These are phyloP conservation scores for Amiota minor DNA, from an alignment of 2,888 invertebrate genomes.

Conservation along the genomic window DNA sequence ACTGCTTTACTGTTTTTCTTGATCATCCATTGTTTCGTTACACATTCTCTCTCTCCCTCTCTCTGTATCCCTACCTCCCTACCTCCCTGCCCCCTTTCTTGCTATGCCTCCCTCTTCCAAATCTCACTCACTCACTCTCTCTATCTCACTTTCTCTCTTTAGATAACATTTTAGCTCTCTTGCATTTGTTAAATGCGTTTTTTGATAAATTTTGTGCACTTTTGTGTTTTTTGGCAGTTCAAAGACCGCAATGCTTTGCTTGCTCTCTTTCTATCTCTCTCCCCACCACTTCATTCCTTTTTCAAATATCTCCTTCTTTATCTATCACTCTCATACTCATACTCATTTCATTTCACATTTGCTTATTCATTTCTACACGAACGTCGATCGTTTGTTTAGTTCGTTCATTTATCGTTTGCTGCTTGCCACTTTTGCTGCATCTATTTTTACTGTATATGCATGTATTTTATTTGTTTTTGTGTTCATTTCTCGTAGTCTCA, in stretches of 20 bases:
- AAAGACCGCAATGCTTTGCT: conserved; percentile 55
- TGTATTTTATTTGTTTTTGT: conserved; percentile 22
- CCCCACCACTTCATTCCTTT: conserved; percentile 25
- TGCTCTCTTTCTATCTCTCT: conserved; percentile 29
- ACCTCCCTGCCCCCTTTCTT: too few relatives aligned
- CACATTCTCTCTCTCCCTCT: conserved; percentile 22
- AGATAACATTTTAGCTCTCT: not conserved
- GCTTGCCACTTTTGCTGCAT: conserved; percentile 18
- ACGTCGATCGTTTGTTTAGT: not conserved
- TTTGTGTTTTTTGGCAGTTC: conserved; percentile 55
- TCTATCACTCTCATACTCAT: not conserved
- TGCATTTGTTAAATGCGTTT: not conserved
- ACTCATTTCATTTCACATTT: not conserved
- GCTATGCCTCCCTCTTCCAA: too few relatives aligned
- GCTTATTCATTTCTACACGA: not conserved
- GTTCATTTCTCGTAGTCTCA: conserved; percentile 5
- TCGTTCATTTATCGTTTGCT: conserved; percentile 16
- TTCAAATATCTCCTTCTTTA: too few relatives aligned
- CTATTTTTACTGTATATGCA: conserved; percentile 16
- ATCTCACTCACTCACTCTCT: too few relatives aligned
- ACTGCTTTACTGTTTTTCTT: not conserved
- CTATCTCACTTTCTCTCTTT: not conserved
- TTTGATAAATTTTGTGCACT: not conserved
- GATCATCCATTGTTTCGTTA: not conserved
- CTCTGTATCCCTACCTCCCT: not conserved